These are phyloP conservation scores for Oxytorus armatus DNA, from an alignment of 2,888 invertebrate species.

Conservation along the genomic window DNA sequence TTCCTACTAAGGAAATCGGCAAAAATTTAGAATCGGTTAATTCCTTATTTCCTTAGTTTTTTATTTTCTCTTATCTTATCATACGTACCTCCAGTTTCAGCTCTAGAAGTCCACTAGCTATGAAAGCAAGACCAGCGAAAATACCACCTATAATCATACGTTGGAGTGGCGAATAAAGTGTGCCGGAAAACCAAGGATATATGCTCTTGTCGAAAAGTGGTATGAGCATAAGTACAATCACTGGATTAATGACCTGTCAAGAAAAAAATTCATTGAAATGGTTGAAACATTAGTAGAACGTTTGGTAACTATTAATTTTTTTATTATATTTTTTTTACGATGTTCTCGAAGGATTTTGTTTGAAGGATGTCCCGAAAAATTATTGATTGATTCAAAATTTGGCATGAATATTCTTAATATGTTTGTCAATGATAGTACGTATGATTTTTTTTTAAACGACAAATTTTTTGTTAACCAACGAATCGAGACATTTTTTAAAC, in stretches of 20 bases:
- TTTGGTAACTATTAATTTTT: neutral
- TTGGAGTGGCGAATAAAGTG: slow-evolving; percentile 87
- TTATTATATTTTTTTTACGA: no score
- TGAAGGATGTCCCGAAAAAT: no score
- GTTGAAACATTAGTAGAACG: neutral
- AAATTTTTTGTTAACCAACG: no score
- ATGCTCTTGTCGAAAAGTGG: slow-evolving; percentile 87
- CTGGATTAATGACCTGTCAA: slow-evolving; percentile 89
- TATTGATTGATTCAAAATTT: neutral
- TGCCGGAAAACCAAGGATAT: slow-evolving; percentile 86
- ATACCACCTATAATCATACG: slow-evolving; percentile 92
- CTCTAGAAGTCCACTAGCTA: slow-evolving; percentile 87
- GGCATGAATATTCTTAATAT: neutral
- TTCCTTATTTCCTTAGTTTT: no score
- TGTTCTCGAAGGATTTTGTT: no score
- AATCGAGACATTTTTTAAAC: no score
- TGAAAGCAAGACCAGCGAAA: slow-evolving; percentile 88
- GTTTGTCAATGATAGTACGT: neutral
- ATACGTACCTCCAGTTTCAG: slow-evolving; percentile 86
- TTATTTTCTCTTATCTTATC: slow-evolving; percentile 79
- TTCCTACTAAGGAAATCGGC: no score
- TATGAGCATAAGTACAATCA: slow-evolving; percentile 89
- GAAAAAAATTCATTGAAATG: neutral
- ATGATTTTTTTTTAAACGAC: no score
- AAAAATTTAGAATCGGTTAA: no score